Conservation (phyloP, 2,113 vertebrate species). For the Gymnobelideus leadbeateri region DNA sequence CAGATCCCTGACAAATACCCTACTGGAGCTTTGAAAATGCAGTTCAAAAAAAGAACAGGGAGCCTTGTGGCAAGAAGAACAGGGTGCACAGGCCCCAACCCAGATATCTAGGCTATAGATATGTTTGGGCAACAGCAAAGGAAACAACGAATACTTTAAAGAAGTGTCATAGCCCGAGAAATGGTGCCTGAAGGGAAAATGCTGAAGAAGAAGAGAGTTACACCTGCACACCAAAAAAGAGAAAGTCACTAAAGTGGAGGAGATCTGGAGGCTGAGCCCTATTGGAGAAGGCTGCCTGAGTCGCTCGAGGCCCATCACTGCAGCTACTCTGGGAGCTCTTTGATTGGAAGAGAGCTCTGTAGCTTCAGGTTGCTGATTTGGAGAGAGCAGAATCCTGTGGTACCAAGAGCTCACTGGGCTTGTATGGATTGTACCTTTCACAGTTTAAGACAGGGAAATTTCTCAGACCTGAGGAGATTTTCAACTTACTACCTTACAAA, state of each 20-base stretch:
- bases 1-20: background rate
- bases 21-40: background rate
- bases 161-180: background rate
- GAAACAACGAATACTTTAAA: background rate
- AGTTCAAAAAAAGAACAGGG: background rate
- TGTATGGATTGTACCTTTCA: no score
- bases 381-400: background rate
- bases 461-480: background rate
- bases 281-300: no score
- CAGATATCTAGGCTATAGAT: background rate
- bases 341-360: no score
- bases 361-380: background rate
- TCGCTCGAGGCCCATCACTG: no score
- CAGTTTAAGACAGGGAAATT: no score
- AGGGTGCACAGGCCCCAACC: background rate
- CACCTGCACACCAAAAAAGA: background rate
- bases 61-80: background rate
- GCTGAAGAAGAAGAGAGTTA: background rate
- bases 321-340: background rate
- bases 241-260: no score
- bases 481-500: background rate
- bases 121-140: background rate
- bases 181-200: background rate
- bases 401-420: no score
- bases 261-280: background rate